Percentiles rank a stretch among this genome's conserved stretches.
Evolutionary conservation across 2,888 invertebrate species (phyloP).

Genomic region (Rhagonycha lutea): DNA sequence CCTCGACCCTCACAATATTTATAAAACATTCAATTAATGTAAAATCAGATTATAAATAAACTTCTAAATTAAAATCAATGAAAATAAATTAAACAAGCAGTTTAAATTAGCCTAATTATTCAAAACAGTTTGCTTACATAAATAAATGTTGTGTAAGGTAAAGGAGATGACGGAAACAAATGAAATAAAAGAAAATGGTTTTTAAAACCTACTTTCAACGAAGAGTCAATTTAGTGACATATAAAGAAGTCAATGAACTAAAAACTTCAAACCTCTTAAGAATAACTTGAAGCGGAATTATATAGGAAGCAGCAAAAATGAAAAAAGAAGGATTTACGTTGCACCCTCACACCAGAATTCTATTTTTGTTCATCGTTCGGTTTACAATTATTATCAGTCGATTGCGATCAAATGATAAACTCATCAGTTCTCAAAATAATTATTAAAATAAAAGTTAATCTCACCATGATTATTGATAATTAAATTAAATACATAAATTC

Average conservation of each 20-base stretch:
- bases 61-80: background rate
- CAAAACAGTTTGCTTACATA: background rate
- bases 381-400: background rate
- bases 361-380: background rate
- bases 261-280: slow-evolving; percentile 10
- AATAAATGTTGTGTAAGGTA: background rate
- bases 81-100: background rate
- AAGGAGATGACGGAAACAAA: background rate
- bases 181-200: background rate
- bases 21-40: background rate
- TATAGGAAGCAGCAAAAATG: background rate
- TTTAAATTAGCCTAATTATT: background rate
- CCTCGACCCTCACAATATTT: background rate
- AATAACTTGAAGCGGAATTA: background rate
- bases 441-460: background rate
- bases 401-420: background rate
- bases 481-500: background rate
- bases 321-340: background rate
- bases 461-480: background rate
- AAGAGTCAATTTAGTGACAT: slow-evolving; percentile 33
- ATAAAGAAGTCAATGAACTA: slow-evolving; percentile 31
- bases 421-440: background rate
- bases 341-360: background rate
- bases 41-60: background rate
- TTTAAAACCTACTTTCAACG: background rate